Conservation (phyloP, 2,113 vertebrate species). For the Sardina pilchardus region DNA sequence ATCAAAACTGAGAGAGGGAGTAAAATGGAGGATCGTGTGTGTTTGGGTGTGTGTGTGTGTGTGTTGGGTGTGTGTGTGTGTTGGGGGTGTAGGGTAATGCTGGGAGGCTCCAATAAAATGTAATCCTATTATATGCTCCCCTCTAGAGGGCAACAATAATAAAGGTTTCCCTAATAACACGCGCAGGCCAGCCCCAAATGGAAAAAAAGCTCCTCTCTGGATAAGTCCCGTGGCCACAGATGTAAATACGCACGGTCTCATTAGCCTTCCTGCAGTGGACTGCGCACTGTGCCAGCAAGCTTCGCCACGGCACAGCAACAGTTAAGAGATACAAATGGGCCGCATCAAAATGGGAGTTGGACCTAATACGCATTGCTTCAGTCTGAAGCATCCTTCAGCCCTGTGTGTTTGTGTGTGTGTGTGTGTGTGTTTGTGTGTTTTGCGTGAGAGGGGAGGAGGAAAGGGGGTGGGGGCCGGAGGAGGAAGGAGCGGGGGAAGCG, state of each 20-base stretch:
- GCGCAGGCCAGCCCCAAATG: slow-evolving; percentile 72
- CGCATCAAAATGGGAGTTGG: slow-evolving; percentile 75
- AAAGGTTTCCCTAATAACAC: slow-evolving; percentile 80
- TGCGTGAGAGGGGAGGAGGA: neutral
- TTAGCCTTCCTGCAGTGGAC: slow-evolving; percentile 70
- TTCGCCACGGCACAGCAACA: slow-evolving; percentile 60
- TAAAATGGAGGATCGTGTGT: neutral
- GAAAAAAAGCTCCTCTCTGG: slow-evolving; percentile 66
- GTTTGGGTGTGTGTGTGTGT: neutral
- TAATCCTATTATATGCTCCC: slow-evolving; percentile 79
- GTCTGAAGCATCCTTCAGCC: slow-evolving; percentile 40
- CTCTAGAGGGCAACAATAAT: slow-evolving; percentile 81
- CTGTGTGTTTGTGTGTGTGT: slow-evolving; percentile 52
- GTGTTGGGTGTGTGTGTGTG: slow-evolving; percentile 28
- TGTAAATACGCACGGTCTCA: slow-evolving; percentile 66
- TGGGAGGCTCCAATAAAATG: slow-evolving; percentile 80
- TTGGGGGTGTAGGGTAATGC: slow-evolving; percentile 66
- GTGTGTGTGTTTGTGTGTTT: slow-evolving; percentile 20
- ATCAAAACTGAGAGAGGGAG: slow-evolving; percentile 50
- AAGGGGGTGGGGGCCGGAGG: slow-evolving; percentile 27
- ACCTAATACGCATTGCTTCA: slow-evolving; percentile 67
- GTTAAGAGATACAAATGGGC: slow-evolving; percentile 80
- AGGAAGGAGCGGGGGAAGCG: slow-evolving; percentile 68
- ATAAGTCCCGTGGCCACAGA: slow-evolving; percentile 73
- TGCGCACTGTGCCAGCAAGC: slow-evolving; percentile 47